phyloP scores from a whole-genome alignment of 2,113 vertebrate species.

The Seriola rivoliana region DNA sequence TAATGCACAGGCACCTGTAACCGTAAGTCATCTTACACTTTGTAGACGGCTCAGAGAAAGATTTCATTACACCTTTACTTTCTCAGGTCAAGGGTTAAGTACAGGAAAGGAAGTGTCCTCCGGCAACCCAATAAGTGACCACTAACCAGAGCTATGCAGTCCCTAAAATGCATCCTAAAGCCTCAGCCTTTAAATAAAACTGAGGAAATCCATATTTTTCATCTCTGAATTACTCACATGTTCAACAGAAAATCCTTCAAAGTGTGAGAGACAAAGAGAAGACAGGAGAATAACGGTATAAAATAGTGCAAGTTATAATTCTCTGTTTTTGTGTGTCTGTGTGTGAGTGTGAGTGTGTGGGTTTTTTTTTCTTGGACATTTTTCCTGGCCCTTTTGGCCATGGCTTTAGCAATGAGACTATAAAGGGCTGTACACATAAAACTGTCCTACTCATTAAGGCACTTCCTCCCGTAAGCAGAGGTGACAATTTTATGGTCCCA shows the following conservation, averaged over 20 bases:
- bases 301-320: conserved; percentile 84
- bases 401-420: conserved; percentile 83
- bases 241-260: conserved; percentile 80
- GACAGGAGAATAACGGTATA: conserved; percentile 76
- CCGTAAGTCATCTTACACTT: conserved; percentile 84
- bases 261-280: conserved; percentile 82
- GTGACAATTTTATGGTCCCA: conserved; percentile 92
- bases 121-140: conserved; percentile 86
- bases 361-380: conserved; percentile 79
- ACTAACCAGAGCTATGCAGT: conserved; percentile 81
- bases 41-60: conserved; percentile 82
- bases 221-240: conserved; percentile 77
- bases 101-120: conserved; percentile 92
- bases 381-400: conserved; percentile 82
- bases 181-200: conserved; percentile 86
- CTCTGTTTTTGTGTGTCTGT: conserved; percentile 38
- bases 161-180: conserved; percentile 83
- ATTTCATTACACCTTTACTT: conserved; percentile 90
- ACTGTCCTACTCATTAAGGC: conserved; percentile 88
- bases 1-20: conserved; percentile 66
- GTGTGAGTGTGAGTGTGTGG: conserved; percentile 41
- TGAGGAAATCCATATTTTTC: conserved; percentile 83
- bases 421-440: conserved; percentile 89
- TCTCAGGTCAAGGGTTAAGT: conserved; percentile 92
- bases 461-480: conserved; percentile 89